These are phyloP conservation scores for Rhagium mordax DNA, from an alignment of 2,888 invertebrate species.

Conservation along the genomic window DNA sequence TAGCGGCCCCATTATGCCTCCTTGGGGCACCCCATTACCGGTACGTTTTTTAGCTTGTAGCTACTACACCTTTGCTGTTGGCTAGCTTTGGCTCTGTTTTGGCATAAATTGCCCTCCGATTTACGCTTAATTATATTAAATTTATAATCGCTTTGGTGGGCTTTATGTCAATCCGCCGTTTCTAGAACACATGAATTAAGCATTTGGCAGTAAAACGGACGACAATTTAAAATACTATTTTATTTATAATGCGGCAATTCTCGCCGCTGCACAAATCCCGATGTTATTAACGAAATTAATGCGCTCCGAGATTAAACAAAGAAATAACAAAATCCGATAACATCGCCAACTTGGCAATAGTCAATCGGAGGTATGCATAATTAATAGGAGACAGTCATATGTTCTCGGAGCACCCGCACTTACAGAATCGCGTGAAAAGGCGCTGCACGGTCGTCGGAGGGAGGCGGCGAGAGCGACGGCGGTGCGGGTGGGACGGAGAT, in stretches of 20 bases:
- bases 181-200: constrained; percentile 44
- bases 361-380: constrained; percentile 58
- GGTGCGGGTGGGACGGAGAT: constrained; percentile 29
- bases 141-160: constrained; percentile 57
- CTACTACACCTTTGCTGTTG: no score
- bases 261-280: background rate
- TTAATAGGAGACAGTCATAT: constrained; percentile 56
- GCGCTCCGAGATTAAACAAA: constrained; percentile 41
- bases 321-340: constrained; percentile 41
- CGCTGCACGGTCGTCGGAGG: background rate
- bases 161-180: constrained; percentile 54
- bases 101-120: constrained; percentile 46
- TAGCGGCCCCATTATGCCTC: no score
- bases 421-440: background rate
- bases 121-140: constrained; percentile 59
- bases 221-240: constrained; percentile 44
- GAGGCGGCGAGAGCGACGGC: background rate
- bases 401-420: constrained; percentile 54
- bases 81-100: no score
- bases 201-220: constrained; percentile 48
- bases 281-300: constrained; percentile 15
- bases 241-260: constrained; percentile 47
- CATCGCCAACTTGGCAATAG: constrained; percentile 56
- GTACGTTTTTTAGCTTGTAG: no score
- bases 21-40: no score